Base-by-base conservation (phyloP, 2,113 vertebrate genomes). In the Phocoena sinus region DNA sequence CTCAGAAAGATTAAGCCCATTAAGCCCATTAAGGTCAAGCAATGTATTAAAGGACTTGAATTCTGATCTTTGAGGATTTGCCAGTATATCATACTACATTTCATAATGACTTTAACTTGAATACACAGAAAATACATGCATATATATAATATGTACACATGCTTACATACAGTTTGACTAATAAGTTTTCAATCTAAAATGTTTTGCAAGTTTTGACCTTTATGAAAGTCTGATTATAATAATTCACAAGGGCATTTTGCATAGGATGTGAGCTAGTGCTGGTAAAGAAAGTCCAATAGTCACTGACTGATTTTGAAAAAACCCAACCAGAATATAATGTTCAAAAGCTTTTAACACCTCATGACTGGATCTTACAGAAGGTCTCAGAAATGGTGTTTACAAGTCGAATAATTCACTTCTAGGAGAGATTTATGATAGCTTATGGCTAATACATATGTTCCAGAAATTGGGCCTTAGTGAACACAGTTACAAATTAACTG, bases 381-480 rank as follows among this genome's bases (percentile, higher is more conserved):
- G 76, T 94, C 84, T 92, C 85, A 94, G 62, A 96, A 68, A 67
- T 95, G 47, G 38, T 84, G 50, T 94, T 97, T 97, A 86, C 20
- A 53, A 86, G 56, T 77, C 1, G 18, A 96, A 53, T 86, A 62
- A 91, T 74, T 65, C 7, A 89, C 80, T 95, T 89, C 38, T 92
- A 74, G 14, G 65, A 95, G 76, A 91, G 91, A 96, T 81, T 81
- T 94, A 56, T 70, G 73, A 56, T 28, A 96, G 65, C 33, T 96
- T 94, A 93, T 23, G 91, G 47, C 36, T 97, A 93, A 93, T 90
- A 85, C 8, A 26, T 68, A 82, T 38, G 36, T 82, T 96, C 56
- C 56, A 94, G 85, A 97, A 95, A 94, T 8, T 60, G 63, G 62
- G 26, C 36, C 41, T 91, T 47, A 26, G 81, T 74, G 77, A 95